Conservation (phyloP, 2,797 vertebrate species). For the Tenualosa thibaudeaui region DNA sequence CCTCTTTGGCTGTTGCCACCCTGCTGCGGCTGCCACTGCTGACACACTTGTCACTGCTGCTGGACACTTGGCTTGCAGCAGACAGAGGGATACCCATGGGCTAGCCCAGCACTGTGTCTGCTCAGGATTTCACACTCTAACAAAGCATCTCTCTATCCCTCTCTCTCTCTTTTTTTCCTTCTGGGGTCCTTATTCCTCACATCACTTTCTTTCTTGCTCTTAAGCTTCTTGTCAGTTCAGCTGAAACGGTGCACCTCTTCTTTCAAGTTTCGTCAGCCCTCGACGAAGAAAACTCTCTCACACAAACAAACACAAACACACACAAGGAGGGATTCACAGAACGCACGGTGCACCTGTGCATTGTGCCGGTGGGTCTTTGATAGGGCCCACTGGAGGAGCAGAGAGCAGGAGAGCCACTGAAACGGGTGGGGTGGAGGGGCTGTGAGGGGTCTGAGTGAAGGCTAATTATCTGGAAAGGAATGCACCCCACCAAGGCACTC, state of each 20-base stretch:
- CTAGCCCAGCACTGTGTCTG: not conserved
- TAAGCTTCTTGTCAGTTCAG: not conserved
- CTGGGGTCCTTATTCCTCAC: too few species aligned
- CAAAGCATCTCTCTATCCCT: not conserved
- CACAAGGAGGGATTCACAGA: not conserved
- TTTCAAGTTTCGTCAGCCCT: not conserved
- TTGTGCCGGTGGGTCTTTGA: not conserved
- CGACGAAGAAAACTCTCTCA: not conserved
- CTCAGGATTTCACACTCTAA: not conserved
- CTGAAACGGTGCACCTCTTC: too few species aligned
- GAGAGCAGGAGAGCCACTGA: not conserved
- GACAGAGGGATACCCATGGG: not conserved
- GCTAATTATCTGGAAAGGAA: slow-evolving; percentile 23
- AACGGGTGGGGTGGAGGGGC: not conserved
- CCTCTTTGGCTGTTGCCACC: not conserved
- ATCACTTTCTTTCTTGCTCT: too few species aligned
- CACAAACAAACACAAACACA: not conserved
- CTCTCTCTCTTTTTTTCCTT: not conserved
- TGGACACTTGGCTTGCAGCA: not conserved
- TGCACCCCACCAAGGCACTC: not conserved
- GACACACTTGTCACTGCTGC: not conserved
- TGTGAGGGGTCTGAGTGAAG: not conserved
- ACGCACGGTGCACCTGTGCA: not conserved
- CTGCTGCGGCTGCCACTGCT: not conserved
- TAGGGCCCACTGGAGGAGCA: not conserved